Evolutionary conservation across 2,888 invertebrate species (phyloP), one percentile per base, ranked within the genome.

Genomic region (Spisula solida): DNA sequence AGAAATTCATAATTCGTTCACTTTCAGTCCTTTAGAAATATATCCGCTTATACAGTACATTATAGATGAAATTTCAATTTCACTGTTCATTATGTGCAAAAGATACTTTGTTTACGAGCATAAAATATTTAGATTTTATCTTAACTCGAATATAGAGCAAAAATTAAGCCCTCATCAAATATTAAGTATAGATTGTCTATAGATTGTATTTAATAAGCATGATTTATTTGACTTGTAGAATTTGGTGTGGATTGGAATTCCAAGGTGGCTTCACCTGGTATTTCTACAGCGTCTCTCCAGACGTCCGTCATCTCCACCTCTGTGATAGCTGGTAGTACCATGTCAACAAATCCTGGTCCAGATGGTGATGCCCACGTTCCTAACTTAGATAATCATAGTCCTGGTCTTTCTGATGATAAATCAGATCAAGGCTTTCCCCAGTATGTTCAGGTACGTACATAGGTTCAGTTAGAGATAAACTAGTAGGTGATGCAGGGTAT

Each of bases 221-320:
- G 8, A 66, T 66, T n/a, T 25, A 25, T 34, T 34, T 75, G 2
- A 41, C 8, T 41, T 75, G 16, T 85, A 95, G 95, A 94, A 75
- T 88, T 94, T 81, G 93, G 92, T 83, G 93, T 93, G 90, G 95
- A 95, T 55, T 95, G 95, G 95, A 92, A 93, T 83, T 85, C 93
- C 25, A 91, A 91, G 85, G 90, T 90, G n/a, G 91, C 91, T 29
- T 88, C 94, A 12, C 91, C 92, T 20, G 91, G 90, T 31, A 92
- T 94, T 90, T 92, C 93, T 16, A 91, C 94, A 18, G 93, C 94
- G 0, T 83, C 93, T 47, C 75, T 94, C 79, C 91, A 93, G 16
- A 91, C 94, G 0, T 92, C 94, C 31, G 94, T 94, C 75, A 93
- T 93, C 82, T 94, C 95, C 16, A 94, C 95, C 14, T 95, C 95